These are phyloP conservation scores for Aricia artaxerxes DNA, from an alignment of 2,888 invertebrate genomes.

Conservation along the genomic window DNA sequence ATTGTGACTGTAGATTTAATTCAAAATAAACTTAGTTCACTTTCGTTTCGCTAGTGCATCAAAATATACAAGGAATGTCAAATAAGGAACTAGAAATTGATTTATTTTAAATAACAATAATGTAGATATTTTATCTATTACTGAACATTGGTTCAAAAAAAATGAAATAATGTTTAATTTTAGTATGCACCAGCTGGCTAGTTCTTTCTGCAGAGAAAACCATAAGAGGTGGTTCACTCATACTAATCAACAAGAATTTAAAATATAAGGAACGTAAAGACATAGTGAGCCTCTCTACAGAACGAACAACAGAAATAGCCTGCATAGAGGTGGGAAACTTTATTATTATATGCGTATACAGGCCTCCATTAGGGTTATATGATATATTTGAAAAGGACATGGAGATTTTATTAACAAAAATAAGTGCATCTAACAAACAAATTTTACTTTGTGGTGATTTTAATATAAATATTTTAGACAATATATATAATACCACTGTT, in stretches of 20 bases:
- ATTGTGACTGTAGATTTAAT: too few relatives aligned
- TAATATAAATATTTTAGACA: too few relatives aligned
- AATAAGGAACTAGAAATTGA: conserved; percentile 27
- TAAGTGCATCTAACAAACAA: too few relatives aligned
- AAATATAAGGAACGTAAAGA: conserved; percentile 32
- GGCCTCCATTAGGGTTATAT: too few relatives aligned
- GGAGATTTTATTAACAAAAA: too few relatives aligned
- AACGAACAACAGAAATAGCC: neutral
- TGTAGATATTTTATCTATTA: conserved; percentile 42
- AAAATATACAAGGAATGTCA: conserved; percentile 14
- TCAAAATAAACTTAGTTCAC: too few relatives aligned
- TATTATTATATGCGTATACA: too few relatives aligned
- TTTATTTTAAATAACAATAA: conserved; percentile 39
- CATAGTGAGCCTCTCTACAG: neutral
- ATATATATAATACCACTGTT: too few relatives aligned
- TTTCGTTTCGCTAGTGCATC: conserved; percentile 1
- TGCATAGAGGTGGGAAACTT: neutral
- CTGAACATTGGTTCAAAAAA: conserved; percentile 38
- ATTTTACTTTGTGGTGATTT: too few relatives aligned
- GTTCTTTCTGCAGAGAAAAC: conserved; percentile 32
- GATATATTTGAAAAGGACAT: too few relatives aligned
- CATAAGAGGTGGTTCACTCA: conserved; percentile 32
- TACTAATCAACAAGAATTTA: conserved; percentile 13
- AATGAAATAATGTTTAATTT: conserved; percentile 25
- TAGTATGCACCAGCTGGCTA: conserved; percentile 27